Conservation (phyloP, 2,113 vertebrate species). For the Paracanthobrama guichenoti region DNA sequence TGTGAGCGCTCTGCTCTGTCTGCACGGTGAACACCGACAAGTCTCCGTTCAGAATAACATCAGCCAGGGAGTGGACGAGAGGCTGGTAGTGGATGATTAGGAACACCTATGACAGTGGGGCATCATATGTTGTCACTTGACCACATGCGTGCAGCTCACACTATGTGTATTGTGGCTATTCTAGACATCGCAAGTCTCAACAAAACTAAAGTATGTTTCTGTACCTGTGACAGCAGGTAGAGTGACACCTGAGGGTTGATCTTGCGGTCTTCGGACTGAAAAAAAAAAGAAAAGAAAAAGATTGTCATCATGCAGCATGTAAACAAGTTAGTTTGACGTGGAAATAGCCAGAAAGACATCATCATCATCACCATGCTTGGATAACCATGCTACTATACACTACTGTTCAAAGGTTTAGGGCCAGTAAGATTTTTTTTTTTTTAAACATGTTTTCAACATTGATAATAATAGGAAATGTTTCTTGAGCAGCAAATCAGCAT, state of each 20-base stretch:
- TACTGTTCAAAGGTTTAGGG: no score
- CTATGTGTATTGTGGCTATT: not conserved
- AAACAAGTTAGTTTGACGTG: not conserved
- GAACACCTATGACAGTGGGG: slow-evolving; percentile 82
- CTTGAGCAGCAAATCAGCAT: not conserved
- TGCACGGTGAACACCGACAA: slow-evolving; percentile 85
- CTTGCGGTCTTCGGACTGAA: slow-evolving; percentile 87
- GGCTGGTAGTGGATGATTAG: slow-evolving; percentile 95
- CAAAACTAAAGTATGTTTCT: slow-evolving; percentile 8
- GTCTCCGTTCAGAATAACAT: slow-evolving; percentile 95
- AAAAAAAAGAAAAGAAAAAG: slow-evolving; percentile 20
- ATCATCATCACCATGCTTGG: not conserved
- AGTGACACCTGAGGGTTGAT: slow-evolving; percentile 96
- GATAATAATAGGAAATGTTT: not conserved
- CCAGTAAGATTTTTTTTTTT: no score
- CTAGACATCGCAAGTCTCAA: not conserved
- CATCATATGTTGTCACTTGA: not conserved
- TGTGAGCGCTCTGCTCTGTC: slow-evolving; percentile 81
- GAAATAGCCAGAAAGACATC: not conserved
- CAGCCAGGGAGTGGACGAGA: slow-evolving; percentile 90
- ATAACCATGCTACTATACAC: not conserved
- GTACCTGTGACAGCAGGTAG: slow-evolving; percentile 96
- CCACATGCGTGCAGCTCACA: not conserved
- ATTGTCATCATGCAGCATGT: slow-evolving; percentile 11
- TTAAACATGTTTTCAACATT: not conserved